Conservation (phyloP, 2,113 vertebrate genomes). For the Potamarius usumacintae region DNA sequence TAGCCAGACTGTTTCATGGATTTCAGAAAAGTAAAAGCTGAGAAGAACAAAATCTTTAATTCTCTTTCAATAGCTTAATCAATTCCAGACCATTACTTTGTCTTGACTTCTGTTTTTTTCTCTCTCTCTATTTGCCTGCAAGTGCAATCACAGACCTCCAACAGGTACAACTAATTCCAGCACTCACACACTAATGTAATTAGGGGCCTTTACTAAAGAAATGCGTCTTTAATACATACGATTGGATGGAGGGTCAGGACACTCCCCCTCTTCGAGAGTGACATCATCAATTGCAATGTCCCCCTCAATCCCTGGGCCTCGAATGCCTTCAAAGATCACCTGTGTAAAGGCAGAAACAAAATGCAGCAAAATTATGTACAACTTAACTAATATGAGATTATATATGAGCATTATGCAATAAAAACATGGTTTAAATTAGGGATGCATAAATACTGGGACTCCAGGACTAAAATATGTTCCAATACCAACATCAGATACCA, state of each 20-base stretch:
- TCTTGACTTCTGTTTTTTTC: slow-evolving; percentile 55
- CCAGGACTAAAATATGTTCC: neutral
- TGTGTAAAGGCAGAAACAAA: slow-evolving; percentile 54
- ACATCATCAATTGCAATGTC: slow-evolving; percentile 98
- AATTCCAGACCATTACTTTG: slow-evolving; percentile 62
- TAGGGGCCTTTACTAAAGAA: slow-evolving; percentile 61
- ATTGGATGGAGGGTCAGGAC: slow-evolving; percentile 85
- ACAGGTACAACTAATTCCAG: slow-evolving; percentile 52
- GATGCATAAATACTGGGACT: neutral
- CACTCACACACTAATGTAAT: slow-evolving; percentile 54
- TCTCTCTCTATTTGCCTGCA: slow-evolving; percentile 57
- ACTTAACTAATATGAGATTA: slow-evolving; percentile 25
- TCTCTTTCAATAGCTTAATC: slow-evolving; percentile 55
- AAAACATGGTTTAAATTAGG: neutral
- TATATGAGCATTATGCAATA: neutral
- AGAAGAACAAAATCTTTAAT: slow-evolving; percentile 42
- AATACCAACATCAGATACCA: neutral
- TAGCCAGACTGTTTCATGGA: slow-evolving; percentile 8
- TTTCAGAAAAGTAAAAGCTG: slow-evolving; percentile 40
- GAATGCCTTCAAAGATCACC: slow-evolving; percentile 93
- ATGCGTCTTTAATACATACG: slow-evolving; percentile 70
- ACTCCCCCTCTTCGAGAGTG: slow-evolving; percentile 93
- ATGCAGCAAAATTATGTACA: neutral
- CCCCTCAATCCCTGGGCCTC: slow-evolving; percentile 93
- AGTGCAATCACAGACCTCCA: slow-evolving; percentile 61